Evolutionary conservation across 2,888 invertebrate species (phyloP).

Genomic region (Stenotaenia linearis): DNA sequence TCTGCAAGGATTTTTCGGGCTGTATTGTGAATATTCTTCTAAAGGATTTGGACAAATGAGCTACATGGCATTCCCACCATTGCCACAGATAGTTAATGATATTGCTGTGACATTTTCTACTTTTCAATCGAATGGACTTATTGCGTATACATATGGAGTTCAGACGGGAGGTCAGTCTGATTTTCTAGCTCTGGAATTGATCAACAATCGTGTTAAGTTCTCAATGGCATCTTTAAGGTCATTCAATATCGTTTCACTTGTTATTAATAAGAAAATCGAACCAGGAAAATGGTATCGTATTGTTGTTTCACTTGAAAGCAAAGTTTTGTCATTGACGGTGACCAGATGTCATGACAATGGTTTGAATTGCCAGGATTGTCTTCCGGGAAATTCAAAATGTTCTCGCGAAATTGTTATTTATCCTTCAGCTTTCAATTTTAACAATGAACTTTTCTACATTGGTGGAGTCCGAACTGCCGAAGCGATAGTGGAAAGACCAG

Average conservation of each 20-base stretch:
- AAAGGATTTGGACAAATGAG: constrained; percentile 84
- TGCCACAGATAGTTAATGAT: constrained; percentile 84
- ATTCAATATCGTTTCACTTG: constrained; percentile 65
- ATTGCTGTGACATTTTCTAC: constrained; percentile 87
- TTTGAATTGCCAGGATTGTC: constrained; percentile 77
- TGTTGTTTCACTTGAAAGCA: constrained; percentile 81
- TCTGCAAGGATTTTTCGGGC: constrained; percentile 74
- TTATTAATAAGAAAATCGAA: constrained; percentile 62
- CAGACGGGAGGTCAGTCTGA: constrained; percentile 84
- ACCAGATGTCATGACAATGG: constrained; percentile 78
- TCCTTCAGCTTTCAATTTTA: constrained; percentile 73
- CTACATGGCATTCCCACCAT: constrained; percentile 77
- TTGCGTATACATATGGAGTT: constrained; percentile 86
- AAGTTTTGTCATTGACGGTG: constrained; percentile 68
- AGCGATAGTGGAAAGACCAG: constrained; percentile 78
- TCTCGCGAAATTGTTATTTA: constrained; percentile 65
- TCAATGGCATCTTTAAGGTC: constrained; percentile 85
- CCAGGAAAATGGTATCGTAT: constrained; percentile 89
- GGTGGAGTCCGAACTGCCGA: constrained; percentile 81
- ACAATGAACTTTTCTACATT: constrained; percentile 75
- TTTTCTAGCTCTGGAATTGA: constrained; percentile 84
- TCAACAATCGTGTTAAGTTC: constrained; percentile 76
- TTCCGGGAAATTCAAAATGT: constrained; percentile 72
- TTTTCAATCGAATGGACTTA: constrained; percentile 72
- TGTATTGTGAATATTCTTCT: constrained; percentile 78